Evolutionary conservation across 2,113 vertebrate species (phyloP).

Genomic region (Capreolus pygargus): DNA sequence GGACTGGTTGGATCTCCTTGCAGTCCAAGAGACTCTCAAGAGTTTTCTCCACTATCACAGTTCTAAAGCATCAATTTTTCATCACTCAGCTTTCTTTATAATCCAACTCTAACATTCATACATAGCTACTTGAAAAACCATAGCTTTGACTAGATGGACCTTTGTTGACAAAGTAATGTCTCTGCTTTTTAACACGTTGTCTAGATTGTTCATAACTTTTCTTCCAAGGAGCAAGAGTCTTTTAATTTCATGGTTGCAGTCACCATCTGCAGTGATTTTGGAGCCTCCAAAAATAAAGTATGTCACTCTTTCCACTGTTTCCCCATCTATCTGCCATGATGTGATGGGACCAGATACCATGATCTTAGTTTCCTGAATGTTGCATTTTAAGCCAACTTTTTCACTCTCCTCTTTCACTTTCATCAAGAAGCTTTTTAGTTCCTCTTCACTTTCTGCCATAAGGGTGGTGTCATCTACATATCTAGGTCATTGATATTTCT

Average conservation of each 20-base stretch:
- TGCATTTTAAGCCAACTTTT: not conserved
- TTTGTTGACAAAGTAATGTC: not conserved
- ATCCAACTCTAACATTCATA: not conserved
- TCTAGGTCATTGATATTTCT: not conserved
- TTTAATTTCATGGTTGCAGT: not conserved
- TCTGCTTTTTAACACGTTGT: not conserved
- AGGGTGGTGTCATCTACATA: not conserved
- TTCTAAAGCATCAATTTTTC: not conserved
- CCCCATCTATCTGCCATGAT: not conserved
- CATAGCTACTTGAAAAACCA: not conserved
- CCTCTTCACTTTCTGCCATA: not conserved
- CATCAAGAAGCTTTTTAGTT: not conserved
- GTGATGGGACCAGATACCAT: not conserved
- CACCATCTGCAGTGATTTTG: not conserved
- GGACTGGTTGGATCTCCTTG: not conserved
- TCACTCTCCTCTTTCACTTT: not conserved
- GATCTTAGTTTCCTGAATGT: not conserved
- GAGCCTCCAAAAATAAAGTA: not conserved
- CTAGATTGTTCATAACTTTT: not conserved
- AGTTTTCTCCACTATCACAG: not conserved
- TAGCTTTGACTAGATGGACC: not conserved
- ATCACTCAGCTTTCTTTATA: not conserved
- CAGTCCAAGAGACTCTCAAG: not conserved
- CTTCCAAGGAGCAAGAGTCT: rapidly evolving
- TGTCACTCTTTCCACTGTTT: not conserved